These are phyloP conservation scores for Anguilla pacifica DNA, from an alignment of 2,797 vertebrate species.

Conservation along the genomic window DNA sequence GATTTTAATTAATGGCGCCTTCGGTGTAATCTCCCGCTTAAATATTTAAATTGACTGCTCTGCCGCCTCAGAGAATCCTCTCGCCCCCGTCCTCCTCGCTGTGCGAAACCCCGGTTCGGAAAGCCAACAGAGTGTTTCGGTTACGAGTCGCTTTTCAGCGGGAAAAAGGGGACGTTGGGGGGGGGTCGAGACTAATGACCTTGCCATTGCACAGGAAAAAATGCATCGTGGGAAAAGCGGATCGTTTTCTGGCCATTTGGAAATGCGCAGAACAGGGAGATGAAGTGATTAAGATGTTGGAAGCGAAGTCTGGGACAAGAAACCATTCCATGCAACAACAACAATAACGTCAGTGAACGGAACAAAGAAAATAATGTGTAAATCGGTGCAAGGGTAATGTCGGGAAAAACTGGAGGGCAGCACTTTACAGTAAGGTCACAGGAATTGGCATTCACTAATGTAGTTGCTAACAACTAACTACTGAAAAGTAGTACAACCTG, in stretches of 20 bases:
- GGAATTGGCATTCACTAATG: no score
- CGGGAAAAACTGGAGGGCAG: no score
- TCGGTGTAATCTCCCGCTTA: slow-evolving; percentile 68
- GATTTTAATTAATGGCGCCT: slow-evolving; percentile 73
- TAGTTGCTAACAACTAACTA: no score
- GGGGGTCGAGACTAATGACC: slow-evolving; percentile 45
- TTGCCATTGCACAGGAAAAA: slow-evolving; percentile 46
- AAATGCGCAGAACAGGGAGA: background rate
- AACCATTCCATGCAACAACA: background rate
- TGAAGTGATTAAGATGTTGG: slow-evolving; percentile 2
- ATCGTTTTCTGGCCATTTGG: background rate
- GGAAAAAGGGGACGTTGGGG: slow-evolving; percentile 21
- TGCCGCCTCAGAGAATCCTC: slow-evolving; percentile 45
- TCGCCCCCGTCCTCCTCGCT: slow-evolving; percentile 24
- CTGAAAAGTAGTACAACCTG: no score
- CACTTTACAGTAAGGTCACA: no score
- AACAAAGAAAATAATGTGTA: no score
- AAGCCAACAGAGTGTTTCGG: slow-evolving; percentile 44
- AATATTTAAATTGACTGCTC: slow-evolving; percentile 69
- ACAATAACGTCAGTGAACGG: background rate
- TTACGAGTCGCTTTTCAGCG: slow-evolving; percentile 47
- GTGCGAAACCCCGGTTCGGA: slow-evolving; percentile 37
- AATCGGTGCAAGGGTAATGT: no score
- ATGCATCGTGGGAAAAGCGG: background rate
- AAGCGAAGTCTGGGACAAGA: background rate